A percentile compares a stretch with the other conserved stretches of the same genome.
Evolutionary conservation across 2,888 invertebrate species (phyloP).

Genomic region (Pherbina coryleti): DNA sequence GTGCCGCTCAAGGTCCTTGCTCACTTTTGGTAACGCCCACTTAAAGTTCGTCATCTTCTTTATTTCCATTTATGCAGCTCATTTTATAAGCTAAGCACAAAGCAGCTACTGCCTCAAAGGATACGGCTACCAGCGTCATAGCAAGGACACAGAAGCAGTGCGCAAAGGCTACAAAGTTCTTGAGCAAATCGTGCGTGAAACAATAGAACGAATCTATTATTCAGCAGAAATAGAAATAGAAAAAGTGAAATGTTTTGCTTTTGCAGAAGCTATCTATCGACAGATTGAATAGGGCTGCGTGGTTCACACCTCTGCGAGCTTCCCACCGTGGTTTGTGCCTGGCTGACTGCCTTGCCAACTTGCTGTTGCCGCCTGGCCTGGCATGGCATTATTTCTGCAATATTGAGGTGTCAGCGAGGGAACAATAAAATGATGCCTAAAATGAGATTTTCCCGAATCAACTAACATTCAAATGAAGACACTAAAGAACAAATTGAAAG

Average conservation of each 20-base stretch:
- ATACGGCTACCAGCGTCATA: no score
- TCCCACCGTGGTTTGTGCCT: no score
- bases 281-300: no score
- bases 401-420: neutral
- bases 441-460: neutral
- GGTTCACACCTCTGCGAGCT: no score
- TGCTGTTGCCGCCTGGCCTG: no score
- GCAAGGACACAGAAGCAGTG: no score
- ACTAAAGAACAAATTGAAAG: neutral
- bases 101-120: no score
- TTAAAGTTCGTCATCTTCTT: neutral
- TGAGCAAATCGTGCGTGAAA: constrained; percentile 13
- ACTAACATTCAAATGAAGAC: neutral
- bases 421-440: neutral
- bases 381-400: no score
- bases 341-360: no score
- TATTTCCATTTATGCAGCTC: neutral
- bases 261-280: no score
- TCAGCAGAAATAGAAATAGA: neutral
- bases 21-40: neutral
- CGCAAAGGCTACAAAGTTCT: neutral
- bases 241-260: neutral
- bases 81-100: neutral
- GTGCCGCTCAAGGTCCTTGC: no score
- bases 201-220: neutral